Evolutionary conservation across 2,113 vertebrate species (phyloP).

Genomic region (Barnardius zonarius): DNA sequence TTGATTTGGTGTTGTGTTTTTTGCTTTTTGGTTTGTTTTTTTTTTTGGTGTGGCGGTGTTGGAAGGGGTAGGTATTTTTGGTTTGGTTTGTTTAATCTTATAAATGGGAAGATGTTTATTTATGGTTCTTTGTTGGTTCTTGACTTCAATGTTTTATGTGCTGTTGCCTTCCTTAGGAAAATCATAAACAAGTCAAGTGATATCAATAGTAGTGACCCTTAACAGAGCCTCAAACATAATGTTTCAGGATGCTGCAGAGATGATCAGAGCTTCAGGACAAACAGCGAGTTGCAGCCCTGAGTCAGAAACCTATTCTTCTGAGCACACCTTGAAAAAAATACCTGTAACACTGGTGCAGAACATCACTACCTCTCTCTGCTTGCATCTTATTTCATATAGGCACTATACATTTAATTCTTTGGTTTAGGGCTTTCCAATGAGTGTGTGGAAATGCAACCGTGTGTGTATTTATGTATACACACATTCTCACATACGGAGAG

Average conservation of each 20-base stretch:
- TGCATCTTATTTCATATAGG: background rate
- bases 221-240: rapidly evolving
- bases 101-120: background rate
- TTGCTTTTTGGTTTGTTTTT: background rate
- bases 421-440: background rate
- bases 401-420: background rate
- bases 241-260: background rate
- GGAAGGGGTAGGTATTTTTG: rapidly evolving
- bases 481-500: background rate
- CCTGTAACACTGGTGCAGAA: background rate
- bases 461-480: background rate
- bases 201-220: background rate
- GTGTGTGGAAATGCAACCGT: background rate
- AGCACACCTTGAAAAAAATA: background rate
- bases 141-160: background rate
- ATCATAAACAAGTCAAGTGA: background rate
- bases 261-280: background rate
- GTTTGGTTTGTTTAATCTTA: background rate
- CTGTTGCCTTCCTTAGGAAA: background rate
- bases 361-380: background rate
- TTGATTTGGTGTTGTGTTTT: background rate
- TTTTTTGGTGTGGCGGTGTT: background rate
- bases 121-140: background rate
- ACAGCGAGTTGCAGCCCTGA: background rate
- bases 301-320: background rate